Evolutionary conservation across 2,113 vertebrate species (phyloP).

Genomic region (Edolisoma coerulescens): DNA sequence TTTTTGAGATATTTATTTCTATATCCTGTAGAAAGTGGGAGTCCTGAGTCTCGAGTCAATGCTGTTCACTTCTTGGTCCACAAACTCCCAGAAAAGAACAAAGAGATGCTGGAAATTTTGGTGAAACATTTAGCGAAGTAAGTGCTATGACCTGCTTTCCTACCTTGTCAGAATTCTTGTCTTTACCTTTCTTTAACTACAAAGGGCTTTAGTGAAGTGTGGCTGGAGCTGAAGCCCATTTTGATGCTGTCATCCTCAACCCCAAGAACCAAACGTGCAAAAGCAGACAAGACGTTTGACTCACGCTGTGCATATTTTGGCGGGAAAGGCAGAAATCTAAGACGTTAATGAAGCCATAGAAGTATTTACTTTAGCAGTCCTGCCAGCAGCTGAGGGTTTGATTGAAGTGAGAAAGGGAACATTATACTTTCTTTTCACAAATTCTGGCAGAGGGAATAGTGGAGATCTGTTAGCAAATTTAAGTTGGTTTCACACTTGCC

Average conservation of each 20-base stretch:
- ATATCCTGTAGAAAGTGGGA: conserved; percentile 80
- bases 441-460: conserved; percentile 38
- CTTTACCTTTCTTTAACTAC: background rate
- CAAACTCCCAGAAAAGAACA: conserved; percentile 94
- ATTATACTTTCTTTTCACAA: conserved; percentile 5
- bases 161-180: background rate
- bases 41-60: conserved; percentile 89
- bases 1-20: background rate
- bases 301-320: conserved; percentile 59
- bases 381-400: conserved; percentile 58
- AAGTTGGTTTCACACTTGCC: conserved; percentile 63
- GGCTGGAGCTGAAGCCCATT: background rate
- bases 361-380: conserved; percentile 63
- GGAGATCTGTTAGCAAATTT: conserved; percentile 63
- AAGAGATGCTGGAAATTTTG: conserved; percentile 90
- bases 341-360: conserved; percentile 47
- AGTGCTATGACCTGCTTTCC: conserved; percentile 51
- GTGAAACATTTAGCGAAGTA: conserved; percentile 97
- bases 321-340: conserved; percentile 55
- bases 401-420: conserved; percentile 56
- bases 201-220: background rate
- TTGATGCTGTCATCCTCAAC: background rate
- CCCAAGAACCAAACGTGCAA: conserved; percentile 30
- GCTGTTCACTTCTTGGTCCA: conserved; percentile 93
- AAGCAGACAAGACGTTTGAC: conserved; percentile 26